Percentiles rank a stretch among this genome's conserved stretches.
These are phyloP conservation scores for Bos javanicus DNA, from an alignment of 2,113 vertebrate species.

Conservation along the genomic window DNA sequence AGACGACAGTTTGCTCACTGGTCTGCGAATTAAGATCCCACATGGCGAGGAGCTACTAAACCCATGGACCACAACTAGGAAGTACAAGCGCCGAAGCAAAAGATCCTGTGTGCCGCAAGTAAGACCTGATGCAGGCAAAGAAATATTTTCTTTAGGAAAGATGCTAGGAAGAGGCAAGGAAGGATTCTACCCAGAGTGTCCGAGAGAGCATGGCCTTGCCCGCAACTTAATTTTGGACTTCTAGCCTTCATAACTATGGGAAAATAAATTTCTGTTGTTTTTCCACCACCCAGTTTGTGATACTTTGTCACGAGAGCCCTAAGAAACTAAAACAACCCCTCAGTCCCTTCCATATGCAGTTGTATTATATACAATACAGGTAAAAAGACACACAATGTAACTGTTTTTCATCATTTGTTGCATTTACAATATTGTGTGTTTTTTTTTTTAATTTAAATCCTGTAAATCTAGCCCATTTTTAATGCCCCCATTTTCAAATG, in stretches of 20 bases:
- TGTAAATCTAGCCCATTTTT: neutral
- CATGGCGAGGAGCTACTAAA: neutral
- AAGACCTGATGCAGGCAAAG: neutral
- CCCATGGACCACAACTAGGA: neutral
- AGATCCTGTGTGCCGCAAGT: neutral
- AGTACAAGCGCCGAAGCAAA: neutral
- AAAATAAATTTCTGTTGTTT: neutral
- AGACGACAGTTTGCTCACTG: neutral
- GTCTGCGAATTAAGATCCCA: neutral
- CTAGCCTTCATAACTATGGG: neutral
- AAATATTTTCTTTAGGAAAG: neutral
- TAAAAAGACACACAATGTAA: neutral
- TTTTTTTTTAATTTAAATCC: neutral
- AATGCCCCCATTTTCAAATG: constrained; percentile 22
- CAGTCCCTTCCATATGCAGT: neutral
- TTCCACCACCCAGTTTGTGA: neutral
- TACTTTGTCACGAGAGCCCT: neutral
- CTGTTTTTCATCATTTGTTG: neutral
- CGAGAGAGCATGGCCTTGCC: neutral
- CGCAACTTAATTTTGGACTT: neutral
- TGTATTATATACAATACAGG: neutral
- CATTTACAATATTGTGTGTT: neutral
- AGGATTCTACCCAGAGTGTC: neutral
- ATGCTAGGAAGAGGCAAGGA: neutral
- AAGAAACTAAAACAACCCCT: neutral